These are phyloP conservation scores for Agrotis clavis DNA, from an alignment of 2,888 invertebrate species.

Conservation along the genomic window DNA sequence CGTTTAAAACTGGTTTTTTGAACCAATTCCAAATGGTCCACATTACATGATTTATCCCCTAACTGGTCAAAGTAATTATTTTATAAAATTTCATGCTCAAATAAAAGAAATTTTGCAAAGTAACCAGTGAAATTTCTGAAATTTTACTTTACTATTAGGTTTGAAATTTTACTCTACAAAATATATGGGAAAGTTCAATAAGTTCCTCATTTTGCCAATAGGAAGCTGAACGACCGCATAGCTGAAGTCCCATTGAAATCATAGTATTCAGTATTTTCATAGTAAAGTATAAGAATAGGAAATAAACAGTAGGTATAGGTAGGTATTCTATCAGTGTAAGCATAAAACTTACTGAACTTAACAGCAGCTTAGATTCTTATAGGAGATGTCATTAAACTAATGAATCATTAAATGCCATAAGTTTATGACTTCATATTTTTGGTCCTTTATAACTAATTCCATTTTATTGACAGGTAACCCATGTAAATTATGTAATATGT, in stretches of 20 bases:
- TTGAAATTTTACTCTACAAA: too few relatives aligned
- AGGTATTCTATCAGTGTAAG: neutral
- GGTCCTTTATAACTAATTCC: slow-evolving; percentile 45
- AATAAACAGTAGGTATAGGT: neutral
- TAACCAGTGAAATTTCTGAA: too few relatives aligned
- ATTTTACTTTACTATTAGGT: too few relatives aligned
- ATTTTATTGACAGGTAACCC: slow-evolving; percentile 33
- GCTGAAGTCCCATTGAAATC: neutral
- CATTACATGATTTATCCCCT: too few relatives aligned
- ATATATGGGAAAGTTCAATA: too few relatives aligned
- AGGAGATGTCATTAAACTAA: slow-evolving; percentile 67
- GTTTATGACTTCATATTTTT: slow-evolving; percentile 50
- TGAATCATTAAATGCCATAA: slow-evolving; percentile 70
- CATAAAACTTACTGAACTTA: slow-evolving; percentile 51
- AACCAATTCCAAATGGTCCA: too few relatives aligned
- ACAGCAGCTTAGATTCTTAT: slow-evolving; percentile 65
- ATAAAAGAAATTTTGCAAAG: too few relatives aligned
- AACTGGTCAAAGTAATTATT: too few relatives aligned
- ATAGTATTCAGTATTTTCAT: neutral
- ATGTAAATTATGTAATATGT: neutral
- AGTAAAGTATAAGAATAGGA: neutral
- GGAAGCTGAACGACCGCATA: too few relatives aligned
- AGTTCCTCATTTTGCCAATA: too few relatives aligned
- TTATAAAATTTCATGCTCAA: too few relatives aligned
- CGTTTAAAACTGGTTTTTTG: too few relatives aligned